Conservation (phyloP, 2,888 invertebrate species). For the Netelia inedita region DNA sequence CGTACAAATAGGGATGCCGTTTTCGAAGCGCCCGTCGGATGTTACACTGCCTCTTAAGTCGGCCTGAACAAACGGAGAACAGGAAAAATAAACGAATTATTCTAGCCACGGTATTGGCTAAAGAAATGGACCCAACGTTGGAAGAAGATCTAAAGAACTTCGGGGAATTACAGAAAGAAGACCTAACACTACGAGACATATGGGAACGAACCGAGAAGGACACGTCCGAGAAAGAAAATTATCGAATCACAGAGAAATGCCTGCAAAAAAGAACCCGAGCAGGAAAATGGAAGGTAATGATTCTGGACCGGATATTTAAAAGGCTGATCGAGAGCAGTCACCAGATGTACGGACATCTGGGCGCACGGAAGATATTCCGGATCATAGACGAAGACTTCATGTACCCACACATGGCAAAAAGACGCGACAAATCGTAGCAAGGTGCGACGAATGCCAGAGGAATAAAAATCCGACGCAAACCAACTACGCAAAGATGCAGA, state of each 20-base stretch:
- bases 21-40: too few species aligned
- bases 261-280: too few species aligned
- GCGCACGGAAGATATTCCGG: conserved; percentile 2
- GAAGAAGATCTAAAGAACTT: neutral
- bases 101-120: conserved; percentile 2
- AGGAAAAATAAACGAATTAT: neutral
- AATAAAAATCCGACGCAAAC: too few species aligned
- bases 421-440: neutral
- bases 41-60: too few species aligned
- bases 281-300: neutral
- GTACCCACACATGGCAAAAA: neutral
- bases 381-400: neutral
- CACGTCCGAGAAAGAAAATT: neutral
- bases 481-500: too few species aligned
- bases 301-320: neutral
- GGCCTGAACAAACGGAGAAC: neutral
- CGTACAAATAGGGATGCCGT: too few species aligned
- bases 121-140: too few species aligned
- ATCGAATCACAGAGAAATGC: neutral
- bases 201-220: neutral
- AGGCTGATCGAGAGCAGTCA: neutral
- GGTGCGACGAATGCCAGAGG: conserved; percentile 10
- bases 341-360: conserved; percentile 17
- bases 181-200: neutral
- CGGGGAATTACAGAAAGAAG: too few species aligned